Evolutionary conservation across 1,140 invertebrate species (phyloP), one percentile per base, ranked within the genome.

Genomic region (Lepidurus arcticus): DNA sequence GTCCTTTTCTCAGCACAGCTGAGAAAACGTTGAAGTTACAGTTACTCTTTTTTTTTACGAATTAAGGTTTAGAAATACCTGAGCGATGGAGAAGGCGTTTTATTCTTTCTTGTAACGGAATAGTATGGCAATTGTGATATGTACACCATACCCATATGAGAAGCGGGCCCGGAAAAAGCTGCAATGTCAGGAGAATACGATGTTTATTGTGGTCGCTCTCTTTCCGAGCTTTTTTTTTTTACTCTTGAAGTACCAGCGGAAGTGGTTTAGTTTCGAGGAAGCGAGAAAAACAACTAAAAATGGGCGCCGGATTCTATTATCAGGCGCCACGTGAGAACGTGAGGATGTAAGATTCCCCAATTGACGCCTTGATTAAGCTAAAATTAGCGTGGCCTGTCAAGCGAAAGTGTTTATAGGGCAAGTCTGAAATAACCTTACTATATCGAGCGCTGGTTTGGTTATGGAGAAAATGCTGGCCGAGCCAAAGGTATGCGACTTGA

Each of bases 321-420:
- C 16, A 65, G 53, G 16, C 9, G 53, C 53, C 53, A 65, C n/a
- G 53, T 65, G 53, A 65, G 13, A 21, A 65, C 16, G n/a, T 65
- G 16, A 21, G 53, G 53, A 65, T 65, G 53, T 21, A 65, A 65
- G 16, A 65, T 65, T 65, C n/a, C 53, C 53, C 16, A 65, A 65
- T 65, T 65, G 53, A 65, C 53, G 53, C 53, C 21, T 21, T 65
- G 53, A 65, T 65, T 65, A 65, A 65, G 53, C 53, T 65, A 65
- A 65, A 65, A 65, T 65, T 65, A 65, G 53, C 53, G 8, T 65
- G 53, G 53, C 13, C 53, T 65, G 53, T 65, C 53, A 65, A 65
- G 53, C 53, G 34, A 65, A 65, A 21, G 53, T 65, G 53, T 65
- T 65, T 65, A 65, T 65, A 65, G 53, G 53, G 53, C n/a, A 65